Conservation (phyloP, 2,113 vertebrate species). For the Vulpes ferrilata region DNA sequence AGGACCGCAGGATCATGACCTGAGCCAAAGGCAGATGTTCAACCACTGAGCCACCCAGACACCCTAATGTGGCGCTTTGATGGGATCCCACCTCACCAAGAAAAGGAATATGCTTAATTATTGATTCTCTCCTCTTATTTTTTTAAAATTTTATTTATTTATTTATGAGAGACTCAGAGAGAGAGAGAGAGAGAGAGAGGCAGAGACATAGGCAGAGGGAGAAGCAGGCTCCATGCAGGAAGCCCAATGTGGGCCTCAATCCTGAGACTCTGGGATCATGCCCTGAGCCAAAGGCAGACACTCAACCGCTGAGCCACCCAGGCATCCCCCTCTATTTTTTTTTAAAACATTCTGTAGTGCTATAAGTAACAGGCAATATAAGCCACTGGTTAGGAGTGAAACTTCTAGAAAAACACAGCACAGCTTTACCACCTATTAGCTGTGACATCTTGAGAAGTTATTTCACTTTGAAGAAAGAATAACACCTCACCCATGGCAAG, state of each 20-base stretch:
- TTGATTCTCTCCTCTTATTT: neutral
- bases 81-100: neutral
- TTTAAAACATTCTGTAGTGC: neutral
- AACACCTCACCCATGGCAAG: neutral
- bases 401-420: neutral
- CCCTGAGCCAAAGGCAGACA: too few species aligned
- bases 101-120: neutral
- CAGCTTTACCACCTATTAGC: neutral
- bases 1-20: too few species aligned
- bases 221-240: too few species aligned
- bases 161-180: too few species aligned
- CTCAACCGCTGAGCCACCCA: too few species aligned
- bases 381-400: slow-evolving; percentile 1
- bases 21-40: too few species aligned
- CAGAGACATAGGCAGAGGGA: too few species aligned
- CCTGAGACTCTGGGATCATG: too few species aligned
- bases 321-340: neutral
- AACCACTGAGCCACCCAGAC: too few species aligned
- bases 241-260: too few species aligned
- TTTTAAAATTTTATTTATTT: too few species aligned
- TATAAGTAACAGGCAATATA: neutral
- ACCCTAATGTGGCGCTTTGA: neutral
- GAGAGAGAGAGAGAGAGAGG: too few species aligned
- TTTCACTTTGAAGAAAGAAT: neutral
- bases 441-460: neutral